Evolutionary conservation across 2,888 invertebrate genomes (phyloP), one percentile per base, ranked within the genome.

Genomic region (Microctonus hyperodae): DNA sequence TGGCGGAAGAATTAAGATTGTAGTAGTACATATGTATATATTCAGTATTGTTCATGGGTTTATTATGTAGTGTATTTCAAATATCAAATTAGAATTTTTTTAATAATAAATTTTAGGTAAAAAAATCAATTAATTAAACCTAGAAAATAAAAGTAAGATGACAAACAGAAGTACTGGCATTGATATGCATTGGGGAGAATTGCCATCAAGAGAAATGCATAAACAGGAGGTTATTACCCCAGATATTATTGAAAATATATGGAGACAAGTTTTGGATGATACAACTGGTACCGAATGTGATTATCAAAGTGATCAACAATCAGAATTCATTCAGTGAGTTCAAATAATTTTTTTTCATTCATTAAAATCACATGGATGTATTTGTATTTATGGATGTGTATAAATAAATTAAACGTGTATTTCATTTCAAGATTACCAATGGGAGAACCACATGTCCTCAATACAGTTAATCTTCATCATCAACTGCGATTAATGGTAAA

Each of bases 221-320:
- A 83, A 83, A 68, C 83, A 82, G 69, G 83, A 84, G 73, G 76
- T 83, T 31, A 80, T 83, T 56, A 83, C 83, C 1, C 83, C 83
- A 16, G 83, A 84, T 63, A 78, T 83, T 7, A 83, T 84, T 67
- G 83, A 84, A 73, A 83, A 83, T 76, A 75, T 83, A 58, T 83
- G 83, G 83, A 75, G 83, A 63, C 82, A 83, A 76, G 83, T 83
- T 22, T 75, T 83, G 69, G 82, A 83, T 51, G 83, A 83, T 35
- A 76, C 78, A 0, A 82, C 75, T 59, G 78, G 75, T 37, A 71
- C 75, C 0, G 82, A 82, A 25, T 79, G 79, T 57, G 82, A 83
- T 74, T 81, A 79, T 73, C 79, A 77, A 69, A 76, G 75, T 58
- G 80, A 81, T 23, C 75, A 69, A 25, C 80, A 81, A 69, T 74